Conservation (phyloP, 2,113 vertebrate species). For the Cyrtonyx montezumae region DNA sequence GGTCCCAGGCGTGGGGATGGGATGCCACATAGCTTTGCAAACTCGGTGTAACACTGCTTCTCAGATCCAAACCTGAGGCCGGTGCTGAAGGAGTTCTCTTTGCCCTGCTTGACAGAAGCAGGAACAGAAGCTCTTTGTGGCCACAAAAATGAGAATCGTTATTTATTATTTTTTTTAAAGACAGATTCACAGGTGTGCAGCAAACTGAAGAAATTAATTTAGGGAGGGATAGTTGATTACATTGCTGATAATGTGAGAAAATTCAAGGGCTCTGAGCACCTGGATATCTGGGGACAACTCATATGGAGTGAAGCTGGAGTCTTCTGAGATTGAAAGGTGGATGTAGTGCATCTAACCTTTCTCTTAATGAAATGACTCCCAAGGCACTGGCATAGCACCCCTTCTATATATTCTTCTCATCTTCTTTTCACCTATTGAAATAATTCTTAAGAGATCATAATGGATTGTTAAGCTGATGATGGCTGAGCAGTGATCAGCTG, state of each 20-base stretch:
- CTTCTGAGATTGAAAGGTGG: background rate
- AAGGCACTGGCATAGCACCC: background rate
- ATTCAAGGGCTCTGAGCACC: background rate
- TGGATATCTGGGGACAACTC: background rate
- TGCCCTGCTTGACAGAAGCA: rapidly evolving
- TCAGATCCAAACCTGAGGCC: background rate
- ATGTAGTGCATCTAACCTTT: background rate
- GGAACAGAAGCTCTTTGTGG: rapidly evolving
- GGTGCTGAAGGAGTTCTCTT: background rate
- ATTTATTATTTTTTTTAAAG: no score
- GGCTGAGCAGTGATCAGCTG: background rate
- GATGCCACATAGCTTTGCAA: background rate
- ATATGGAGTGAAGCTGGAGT: background rate
- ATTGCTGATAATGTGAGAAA: background rate
- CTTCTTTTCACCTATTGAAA: background rate
- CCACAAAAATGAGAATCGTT: background rate
- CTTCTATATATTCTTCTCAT: background rate
- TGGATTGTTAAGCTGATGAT: rapidly evolving
- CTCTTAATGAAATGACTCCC: background rate
- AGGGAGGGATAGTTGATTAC: background rate
- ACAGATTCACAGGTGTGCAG: background rate
- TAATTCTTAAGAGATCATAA: background rate
- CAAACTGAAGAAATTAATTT: background rate
- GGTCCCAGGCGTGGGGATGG: background rate
- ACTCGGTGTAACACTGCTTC: background rate